Evolutionary conservation across 2,888 invertebrate genomes (phyloP), one percentile per base, ranked within the genome.

Genomic region (Phymatocera aterrima): DNA sequence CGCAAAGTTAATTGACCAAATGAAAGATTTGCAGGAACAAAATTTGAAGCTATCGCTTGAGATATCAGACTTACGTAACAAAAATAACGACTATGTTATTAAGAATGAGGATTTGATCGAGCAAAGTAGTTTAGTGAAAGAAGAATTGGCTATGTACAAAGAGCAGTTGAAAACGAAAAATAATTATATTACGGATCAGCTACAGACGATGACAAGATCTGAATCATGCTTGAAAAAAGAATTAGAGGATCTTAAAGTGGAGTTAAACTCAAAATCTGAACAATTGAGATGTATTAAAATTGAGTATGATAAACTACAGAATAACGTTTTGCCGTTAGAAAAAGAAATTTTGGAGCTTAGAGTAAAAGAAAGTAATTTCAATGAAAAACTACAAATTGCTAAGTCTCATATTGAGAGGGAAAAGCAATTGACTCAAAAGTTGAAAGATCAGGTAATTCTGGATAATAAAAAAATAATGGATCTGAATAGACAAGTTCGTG

Each of bases 401-500:
- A 88, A 84, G 77, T 85, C 85, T 64, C 89, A 90, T 57, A 86
- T 89, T 0, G 89, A 91, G 68, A 84, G 90, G 0, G 90, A 90
- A 70, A 90, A 91, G 65, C 88, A 87, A 48, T 79, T 90, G n/a
- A 85, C 88, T 0, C 85, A 87, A 57, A 90, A 89, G 74, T 54
- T 90, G 15, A 90, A 90, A 57, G 90, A 90, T 79, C 90, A 90
- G 75, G 90, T 90, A 5, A 90, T 90, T 18, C 51, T 89, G 24
- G 90, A 90, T 37, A 90, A 88, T 70, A 93, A 93, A 82, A 92
- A 93, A 65, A 95, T 96, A 81, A 93, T 95, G 87, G 96, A 96
- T 91, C 90, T 96, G 46, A 95, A 95, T 84, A 92, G 96, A 57
- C 96, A 96, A 89, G 95, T 96, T 12, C 95, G 95, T 83, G 96